Conservation (phyloP, 2,888 invertebrate genomes). For the Eupithecia vulgata region DNA sequence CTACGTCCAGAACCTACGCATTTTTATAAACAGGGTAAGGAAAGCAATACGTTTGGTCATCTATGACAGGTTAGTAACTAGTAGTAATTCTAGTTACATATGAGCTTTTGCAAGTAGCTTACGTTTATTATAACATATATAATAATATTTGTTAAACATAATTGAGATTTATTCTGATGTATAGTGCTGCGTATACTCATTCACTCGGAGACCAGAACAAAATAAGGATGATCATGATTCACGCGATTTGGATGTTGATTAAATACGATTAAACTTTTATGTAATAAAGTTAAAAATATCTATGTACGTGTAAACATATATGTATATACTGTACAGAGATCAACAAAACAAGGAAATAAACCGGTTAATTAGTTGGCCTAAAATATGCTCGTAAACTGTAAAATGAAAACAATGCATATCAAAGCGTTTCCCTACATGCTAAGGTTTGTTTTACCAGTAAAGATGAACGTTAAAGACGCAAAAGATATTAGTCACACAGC, state of each 20-base stretch:
- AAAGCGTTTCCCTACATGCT: constrained; percentile 51
- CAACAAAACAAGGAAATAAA: constrained; percentile 39
- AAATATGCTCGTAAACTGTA: constrained; percentile 43
- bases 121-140: too few species aligned
- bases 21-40: constrained; percentile 52
- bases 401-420: constrained; percentile 49
- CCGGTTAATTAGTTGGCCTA: constrained; percentile 44
- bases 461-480: constrained; percentile 57
- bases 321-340: constrained; percentile 16
- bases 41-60: constrained; percentile 41
- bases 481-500: constrained; percentile 69
- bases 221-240: constrained; percentile 24
- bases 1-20: constrained; percentile 35
- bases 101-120: constrained; percentile 29
- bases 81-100: constrained; percentile 34
- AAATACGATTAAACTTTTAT: background rate
- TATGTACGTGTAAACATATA: constrained; percentile 30
- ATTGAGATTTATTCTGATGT: constrained; percentile 32
- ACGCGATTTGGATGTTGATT: constrained; percentile 27
- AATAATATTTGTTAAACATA: constrained; percentile 39
- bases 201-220: constrained; percentile 28
- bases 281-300: background rate
- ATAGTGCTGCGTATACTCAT: constrained; percentile 13
- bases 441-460: constrained; percentile 59
- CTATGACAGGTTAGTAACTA: constrained; percentile 20